These are phyloP conservation scores for Gerris lacustris DNA, from an alignment of 2,888 invertebrate species.

Conservation along the genomic window DNA sequence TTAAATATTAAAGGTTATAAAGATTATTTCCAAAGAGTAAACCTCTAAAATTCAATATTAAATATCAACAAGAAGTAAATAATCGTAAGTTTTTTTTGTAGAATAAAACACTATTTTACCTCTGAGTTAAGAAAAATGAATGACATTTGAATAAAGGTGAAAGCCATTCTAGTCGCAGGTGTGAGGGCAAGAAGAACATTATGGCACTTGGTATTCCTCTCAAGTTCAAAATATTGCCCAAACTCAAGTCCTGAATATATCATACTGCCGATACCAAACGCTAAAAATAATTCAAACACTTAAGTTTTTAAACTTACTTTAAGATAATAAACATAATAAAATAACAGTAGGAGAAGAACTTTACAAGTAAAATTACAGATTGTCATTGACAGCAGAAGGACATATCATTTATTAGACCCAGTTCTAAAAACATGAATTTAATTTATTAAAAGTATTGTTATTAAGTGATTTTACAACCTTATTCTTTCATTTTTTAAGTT, in stretches of 20 bases:
- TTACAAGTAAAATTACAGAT: too few relatives aligned
- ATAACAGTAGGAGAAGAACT: too few relatives aligned
- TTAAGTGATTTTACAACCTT: too few relatives aligned
- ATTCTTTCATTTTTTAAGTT: too few relatives aligned
- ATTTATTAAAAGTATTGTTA: too few relatives aligned
- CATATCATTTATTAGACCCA: too few relatives aligned
- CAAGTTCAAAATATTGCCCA: slow-evolving; percentile 86
- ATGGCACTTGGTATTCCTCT: slow-evolving; percentile 80
- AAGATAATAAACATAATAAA: too few relatives aligned
- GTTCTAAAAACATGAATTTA: too few relatives aligned
- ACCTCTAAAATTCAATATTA: not conserved
- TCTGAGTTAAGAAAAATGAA: slow-evolving; percentile 95
- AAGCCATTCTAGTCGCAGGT: slow-evolving; percentile 84
- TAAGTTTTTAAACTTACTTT: slow-evolving; percentile 3
- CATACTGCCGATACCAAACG: slow-evolving; percentile 94
- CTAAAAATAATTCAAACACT: slow-evolving; percentile 41
- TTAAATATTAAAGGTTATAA: not conserved
- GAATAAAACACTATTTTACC: slow-evolving; percentile 42
- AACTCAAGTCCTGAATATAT: slow-evolving; percentile 91
- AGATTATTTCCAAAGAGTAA: too few relatives aligned
- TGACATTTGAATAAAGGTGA: slow-evolving; percentile 96
- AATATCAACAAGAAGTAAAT: not conserved
- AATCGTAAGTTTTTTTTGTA: not conserved
- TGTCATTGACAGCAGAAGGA: too few relatives aligned
- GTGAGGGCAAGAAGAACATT: slow-evolving; percentile 80